Conservation (phyloP, 1,140 invertebrate species). For the Cherax quadricarinatus region DNA sequence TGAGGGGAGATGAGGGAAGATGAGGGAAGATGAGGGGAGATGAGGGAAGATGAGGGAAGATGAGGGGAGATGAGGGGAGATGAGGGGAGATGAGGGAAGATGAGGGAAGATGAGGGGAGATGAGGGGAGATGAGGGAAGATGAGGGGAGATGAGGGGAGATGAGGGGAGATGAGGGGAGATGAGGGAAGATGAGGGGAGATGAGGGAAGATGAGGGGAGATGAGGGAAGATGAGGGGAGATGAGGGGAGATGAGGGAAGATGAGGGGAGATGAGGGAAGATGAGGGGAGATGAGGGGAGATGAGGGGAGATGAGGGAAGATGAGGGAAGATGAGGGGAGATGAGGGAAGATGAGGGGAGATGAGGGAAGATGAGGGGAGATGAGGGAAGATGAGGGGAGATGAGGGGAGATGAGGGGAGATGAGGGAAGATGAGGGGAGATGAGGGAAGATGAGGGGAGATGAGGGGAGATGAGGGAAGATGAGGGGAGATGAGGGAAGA, state of each 20-base stretch:
- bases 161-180: neutral
- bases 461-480: too few species aligned
- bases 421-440: neutral
- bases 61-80: too few species aligned
- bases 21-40: neutral
- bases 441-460: neutral
- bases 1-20: neutral
- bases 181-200: too few species aligned
- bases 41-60: neutral
- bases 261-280: neutral
- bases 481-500: too few species aligned
- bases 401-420: neutral
- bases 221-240: neutral
- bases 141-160: neutral
- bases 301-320: neutral
- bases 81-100: too few species aligned
- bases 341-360: neutral
- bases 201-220: too few species aligned
- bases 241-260: too few species aligned
- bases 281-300: neutral
- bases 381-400: too few species aligned
- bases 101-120: too few species aligned
- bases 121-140: neutral
- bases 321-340: neutral
- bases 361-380: too few species aligned